Conservation (phyloP, 2,113 vertebrate genomes). For the Gobio gobio region DNA sequence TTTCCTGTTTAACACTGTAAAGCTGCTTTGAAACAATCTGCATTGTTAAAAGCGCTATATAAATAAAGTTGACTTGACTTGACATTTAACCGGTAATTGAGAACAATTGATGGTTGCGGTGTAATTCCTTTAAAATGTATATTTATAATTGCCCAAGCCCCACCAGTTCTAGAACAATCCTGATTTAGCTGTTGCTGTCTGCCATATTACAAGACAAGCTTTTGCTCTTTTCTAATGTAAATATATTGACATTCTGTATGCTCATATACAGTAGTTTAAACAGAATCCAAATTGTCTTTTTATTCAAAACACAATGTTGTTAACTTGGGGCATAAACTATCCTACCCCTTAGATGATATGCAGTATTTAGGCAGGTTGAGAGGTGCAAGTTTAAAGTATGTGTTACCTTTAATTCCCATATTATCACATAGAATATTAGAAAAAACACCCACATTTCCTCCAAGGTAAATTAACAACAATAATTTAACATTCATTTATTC, state of each 20-base stretch:
- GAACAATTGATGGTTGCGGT: background rate
- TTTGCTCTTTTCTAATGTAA: background rate
- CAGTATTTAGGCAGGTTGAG: background rate
- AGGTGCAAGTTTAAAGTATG: background rate
- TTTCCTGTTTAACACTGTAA: too few species aligned
- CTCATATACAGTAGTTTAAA: background rate
- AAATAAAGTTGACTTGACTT: too few species aligned
- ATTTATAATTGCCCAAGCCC: background rate
- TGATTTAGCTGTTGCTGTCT: background rate
- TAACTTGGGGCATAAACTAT: background rate
- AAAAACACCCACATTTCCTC: background rate
- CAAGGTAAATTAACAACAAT: background rate
- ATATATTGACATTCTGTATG: background rate
- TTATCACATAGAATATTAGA: background rate
- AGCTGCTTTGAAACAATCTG: too few species aligned
- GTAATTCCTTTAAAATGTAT: background rate
- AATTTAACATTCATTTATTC: slow-evolving; percentile 1
- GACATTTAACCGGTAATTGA: background rate
- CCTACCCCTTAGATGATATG: background rate
- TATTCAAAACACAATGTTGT: background rate
- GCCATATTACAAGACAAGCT: background rate
- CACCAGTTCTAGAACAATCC: background rate
- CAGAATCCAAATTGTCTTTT: background rate
- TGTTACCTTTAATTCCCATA: background rate
- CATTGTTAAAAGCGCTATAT: too few species aligned